Conservation (phyloP, 2,888 invertebrate genomes). For the Rotaria macrura region DNA sequence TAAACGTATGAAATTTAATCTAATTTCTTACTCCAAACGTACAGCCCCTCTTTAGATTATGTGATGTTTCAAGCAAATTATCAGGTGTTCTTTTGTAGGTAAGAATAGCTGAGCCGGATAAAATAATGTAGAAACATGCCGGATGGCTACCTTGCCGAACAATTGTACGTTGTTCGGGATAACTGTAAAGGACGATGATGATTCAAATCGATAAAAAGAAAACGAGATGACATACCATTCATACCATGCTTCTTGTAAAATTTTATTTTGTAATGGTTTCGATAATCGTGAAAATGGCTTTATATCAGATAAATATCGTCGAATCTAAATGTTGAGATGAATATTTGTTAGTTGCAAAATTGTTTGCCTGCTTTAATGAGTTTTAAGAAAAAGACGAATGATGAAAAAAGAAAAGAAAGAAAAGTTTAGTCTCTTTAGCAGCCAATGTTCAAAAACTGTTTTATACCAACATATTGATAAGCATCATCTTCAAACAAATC, state of each 20-base stretch:
- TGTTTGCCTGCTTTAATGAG: too few species aligned
- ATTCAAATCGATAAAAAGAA: too few species aligned
- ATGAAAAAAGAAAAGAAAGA: too few species aligned
- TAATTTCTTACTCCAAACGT: background rate
- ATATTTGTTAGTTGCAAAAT: background rate
- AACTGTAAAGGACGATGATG: background rate
- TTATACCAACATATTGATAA: too few species aligned
- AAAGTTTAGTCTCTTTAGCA: too few species aligned
- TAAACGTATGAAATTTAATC: background rate
- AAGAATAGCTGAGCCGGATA: background rate
- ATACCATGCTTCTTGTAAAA: constrained; percentile 16
- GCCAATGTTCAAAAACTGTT: too few species aligned
- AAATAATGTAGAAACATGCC: constrained; percentile 18
- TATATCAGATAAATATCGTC: background rate
- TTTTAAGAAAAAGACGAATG: too few species aligned
- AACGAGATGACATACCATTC: background rate
- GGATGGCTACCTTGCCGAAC: background rate
- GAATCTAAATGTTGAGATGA: background rate
- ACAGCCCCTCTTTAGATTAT: background rate
- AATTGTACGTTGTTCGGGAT: background rate
- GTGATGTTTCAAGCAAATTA: background rate
- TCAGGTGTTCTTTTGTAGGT: background rate
- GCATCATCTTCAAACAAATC: too few species aligned
- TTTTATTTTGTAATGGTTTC: background rate
- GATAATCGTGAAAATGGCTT: background rate